Percentiles rank a stretch among this genome's conserved stretches.
phyloP scores from a whole-genome alignment of 2,113 vertebrate genomes.

The Phalacrocorax brasilianus region DNA sequence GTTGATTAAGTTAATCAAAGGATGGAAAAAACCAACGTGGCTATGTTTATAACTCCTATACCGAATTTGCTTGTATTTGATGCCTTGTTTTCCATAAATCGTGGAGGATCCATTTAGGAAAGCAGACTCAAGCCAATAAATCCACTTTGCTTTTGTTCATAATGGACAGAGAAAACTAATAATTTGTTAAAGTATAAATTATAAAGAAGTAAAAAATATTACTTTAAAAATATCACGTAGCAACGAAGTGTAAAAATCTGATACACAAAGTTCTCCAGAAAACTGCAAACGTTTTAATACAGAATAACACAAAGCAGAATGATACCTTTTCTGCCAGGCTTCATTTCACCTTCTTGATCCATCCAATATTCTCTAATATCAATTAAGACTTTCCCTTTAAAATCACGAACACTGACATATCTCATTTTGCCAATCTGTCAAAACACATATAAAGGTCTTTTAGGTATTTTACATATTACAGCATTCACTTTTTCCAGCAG shows the following conservation, averaged over 20 bases:
- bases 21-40: accelerated
- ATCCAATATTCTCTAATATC: conserved; percentile 98
- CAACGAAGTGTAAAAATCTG: neutral
- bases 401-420: conserved; percentile 94
- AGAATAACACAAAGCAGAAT: neutral
- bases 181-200: neutral
- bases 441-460: conserved; percentile 2
- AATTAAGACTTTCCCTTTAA: conserved; percentile 95
- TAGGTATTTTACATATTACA: neutral
- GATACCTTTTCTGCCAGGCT: conserved; percentile 95
- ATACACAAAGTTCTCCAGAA: neutral
- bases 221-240: neutral
- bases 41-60: neutral
- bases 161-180: neutral
- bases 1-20: neutral
- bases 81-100: neutral
- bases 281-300: neutral
- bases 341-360: conserved; percentile 96
- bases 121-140: neutral
- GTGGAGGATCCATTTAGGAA: neutral
- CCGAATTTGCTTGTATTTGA: neutral
- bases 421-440: conserved; percentile 96
- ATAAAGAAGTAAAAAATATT: neutral
- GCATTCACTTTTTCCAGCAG: neutral
- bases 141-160: neutral